Evolutionary conservation across 2,888 invertebrate genomes (phyloP), one percentile per base, ranked within the genome.

Genomic region (Drosophila birchii): DNA sequence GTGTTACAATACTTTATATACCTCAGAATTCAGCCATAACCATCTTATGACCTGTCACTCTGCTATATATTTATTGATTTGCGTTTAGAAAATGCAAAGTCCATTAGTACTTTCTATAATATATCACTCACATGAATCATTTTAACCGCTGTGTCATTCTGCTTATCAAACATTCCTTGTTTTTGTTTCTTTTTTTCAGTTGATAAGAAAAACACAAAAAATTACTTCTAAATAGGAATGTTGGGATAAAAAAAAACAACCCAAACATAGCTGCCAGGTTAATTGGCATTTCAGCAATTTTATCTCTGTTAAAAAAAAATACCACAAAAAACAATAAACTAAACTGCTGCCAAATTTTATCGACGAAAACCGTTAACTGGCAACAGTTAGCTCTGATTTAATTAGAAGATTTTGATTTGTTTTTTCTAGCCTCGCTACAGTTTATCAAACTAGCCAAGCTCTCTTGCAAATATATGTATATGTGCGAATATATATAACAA

Each of bases 351-450:
- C 60, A 61, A 61, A n/a, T 56, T 59, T 32, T n/a, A 44, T 49
- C 43, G 23, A 51, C 18, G 41, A 51, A 59, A 64, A n/a, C 58
- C 39, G 62, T 45, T 62, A 38, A 29, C 41, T 36, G 55, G 45
- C 54, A 39, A 39, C 54, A 54, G 71, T 77, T 75, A 56, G 55
- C 57, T 59, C 49, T 71, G 61, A 80, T 75, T 71, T 64, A 68
- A 88, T 86, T 75, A 62, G 75, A 75, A 61, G 51, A 60, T 51
- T 64, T 61, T 26, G 56, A 20, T 23, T 39, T 18, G 54, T 59
- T n/a, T 53, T 53, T 23, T n/a, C 1, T 23, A 18, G 16, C 12
- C 43, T 9, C 11, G 45, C 53, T 16, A 38, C 5, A 63, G 41
- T 70, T 74, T 47, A 59, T 61, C 47, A 61, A 73, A 66, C 41